Percentiles rank a stretch among this genome's conserved stretches.
Evolutionary conservation across 2,113 vertebrate species (phyloP).

Genomic region (Passerina amoena): DNA sequence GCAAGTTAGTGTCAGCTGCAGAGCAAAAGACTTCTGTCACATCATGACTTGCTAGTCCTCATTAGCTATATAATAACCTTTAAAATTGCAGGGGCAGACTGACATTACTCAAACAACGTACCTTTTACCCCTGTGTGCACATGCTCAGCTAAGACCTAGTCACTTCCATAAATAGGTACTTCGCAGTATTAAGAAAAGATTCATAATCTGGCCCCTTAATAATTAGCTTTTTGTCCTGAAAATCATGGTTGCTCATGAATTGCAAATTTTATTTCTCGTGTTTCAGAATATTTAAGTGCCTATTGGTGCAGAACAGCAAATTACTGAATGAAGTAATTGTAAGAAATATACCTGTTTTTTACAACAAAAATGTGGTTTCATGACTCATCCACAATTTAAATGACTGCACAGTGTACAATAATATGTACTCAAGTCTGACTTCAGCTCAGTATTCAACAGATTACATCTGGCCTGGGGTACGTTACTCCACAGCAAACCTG

Average conservation of each 20-base stretch:
- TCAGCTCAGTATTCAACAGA: not conserved
- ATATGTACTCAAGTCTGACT: not conserved
- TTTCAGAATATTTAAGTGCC: not conserved
- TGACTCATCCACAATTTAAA: not conserved
- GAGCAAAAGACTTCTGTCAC: conserved; percentile 19
- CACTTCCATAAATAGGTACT: not conserved
- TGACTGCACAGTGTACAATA: not conserved
- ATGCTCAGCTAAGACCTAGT: not conserved
- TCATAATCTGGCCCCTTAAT: not conserved
- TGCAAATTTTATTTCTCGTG: not conserved
- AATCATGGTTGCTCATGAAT: not conserved
- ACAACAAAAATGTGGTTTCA: not conserved
- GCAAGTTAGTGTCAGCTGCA: conserved; percentile 32
- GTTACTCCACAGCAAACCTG: not conserved
- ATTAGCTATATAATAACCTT: conserved; percentile 18
- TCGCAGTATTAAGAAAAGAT: not conserved
- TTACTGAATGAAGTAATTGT: not conserved
- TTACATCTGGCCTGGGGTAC: not conserved
- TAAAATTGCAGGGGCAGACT: not conserved
- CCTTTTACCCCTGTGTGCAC: not conserved
- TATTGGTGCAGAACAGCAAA: not conserved
- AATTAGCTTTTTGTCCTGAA: not conserved
- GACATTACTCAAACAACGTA: not conserved
- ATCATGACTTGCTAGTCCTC: not conserved
- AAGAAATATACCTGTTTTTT: not conserved